A percentile compares a stretch with the other conserved stretches of the same genome.
Conservation (phyloP, 2,888 invertebrate species). For the Odontocolon sp. region DNA sequence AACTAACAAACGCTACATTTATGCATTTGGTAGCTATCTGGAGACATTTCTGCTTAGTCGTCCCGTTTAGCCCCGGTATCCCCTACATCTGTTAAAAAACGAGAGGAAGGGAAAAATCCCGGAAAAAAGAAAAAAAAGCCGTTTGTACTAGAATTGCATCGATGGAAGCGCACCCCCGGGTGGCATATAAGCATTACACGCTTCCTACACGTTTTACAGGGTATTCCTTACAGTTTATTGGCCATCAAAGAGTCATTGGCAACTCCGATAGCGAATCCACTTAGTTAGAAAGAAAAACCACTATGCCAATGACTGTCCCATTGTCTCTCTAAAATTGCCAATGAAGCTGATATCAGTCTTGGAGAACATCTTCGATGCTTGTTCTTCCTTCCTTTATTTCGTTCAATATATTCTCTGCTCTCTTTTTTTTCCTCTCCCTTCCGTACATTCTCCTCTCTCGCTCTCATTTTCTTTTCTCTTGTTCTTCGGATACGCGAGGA, state of each 20-base stretch:
- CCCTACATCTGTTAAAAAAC: not conserved
- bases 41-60: too few species aligned
- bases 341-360: too few species aligned
- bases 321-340: too few species aligned
- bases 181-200: not conserved
- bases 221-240: not conserved
- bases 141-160: not conserved
- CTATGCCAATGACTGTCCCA: too few species aligned
- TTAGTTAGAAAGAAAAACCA: too few species aligned
- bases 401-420: slow-evolving; percentile 13
- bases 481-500: slow-evolving; percentile 53
- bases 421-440: slow-evolving; percentile 24
- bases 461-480: slow-evolving; percentile 56
- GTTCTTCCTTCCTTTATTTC: slow-evolving; percentile 39
- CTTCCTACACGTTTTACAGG: slow-evolving; percentile 8
- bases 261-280: too few species aligned
- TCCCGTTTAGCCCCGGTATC: too few species aligned
- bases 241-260: too few species aligned
- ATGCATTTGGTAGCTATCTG: too few species aligned
- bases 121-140: not conserved
- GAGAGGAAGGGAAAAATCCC: not conserved
- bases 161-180: not conserved
- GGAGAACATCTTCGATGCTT: not conserved
- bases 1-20: too few species aligned
- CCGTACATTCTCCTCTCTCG: slow-evolving; percentile 41